Conservation (phyloP, 2,888 invertebrate species). For the Gastracanthus pulcherrimus region DNA sequence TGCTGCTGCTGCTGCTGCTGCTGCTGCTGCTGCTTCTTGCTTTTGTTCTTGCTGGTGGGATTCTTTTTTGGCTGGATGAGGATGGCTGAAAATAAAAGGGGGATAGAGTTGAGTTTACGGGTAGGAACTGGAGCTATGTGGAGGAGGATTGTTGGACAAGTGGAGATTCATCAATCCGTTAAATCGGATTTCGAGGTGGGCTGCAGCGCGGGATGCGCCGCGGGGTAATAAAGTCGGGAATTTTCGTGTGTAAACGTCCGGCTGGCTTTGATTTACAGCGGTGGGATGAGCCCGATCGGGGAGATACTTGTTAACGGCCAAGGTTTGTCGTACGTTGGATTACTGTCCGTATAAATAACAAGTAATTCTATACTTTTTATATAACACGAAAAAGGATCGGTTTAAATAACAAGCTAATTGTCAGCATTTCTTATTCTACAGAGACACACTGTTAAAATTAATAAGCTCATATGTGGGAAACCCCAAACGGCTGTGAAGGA, state of each 20-base stretch:
- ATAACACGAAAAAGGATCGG: no score
- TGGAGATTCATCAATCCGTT: background rate
- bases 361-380: no score
- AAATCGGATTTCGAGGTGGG: conserved; percentile 3
- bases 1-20: background rate
- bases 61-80: background rate
- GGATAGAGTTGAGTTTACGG: no score
- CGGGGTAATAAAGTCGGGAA: background rate
- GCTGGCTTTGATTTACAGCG: background rate
- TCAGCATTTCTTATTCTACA: no score
- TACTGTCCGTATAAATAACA: no score
- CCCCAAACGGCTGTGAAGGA: background rate
- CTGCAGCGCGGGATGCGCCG: background rate
- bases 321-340: no score
- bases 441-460: no score
- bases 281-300: background rate
- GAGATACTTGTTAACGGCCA: no score
- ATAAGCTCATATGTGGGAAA: no score
- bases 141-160: background rate
- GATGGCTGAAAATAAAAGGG: background rate
- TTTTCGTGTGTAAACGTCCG: background rate
- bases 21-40: background rate
- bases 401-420: no score
- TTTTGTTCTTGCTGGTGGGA: background rate
- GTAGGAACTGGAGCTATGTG: no score